Evolutionary conservation across 2,797 vertebrate species (phyloP).

Genomic region (Molossus molossus): DNA sequence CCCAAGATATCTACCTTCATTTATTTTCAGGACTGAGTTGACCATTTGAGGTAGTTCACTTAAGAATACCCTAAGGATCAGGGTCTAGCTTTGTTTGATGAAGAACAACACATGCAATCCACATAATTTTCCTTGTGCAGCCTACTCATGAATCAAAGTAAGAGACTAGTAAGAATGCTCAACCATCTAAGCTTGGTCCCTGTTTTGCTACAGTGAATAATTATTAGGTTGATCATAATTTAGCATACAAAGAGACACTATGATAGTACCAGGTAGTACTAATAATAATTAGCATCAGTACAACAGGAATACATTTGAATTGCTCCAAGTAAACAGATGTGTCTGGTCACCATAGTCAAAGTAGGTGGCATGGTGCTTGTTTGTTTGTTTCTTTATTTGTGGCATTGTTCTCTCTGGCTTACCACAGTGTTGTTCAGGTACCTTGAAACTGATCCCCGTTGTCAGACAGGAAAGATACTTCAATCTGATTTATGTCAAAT

Average conservation of each 20-base stretch:
- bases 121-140: not conserved
- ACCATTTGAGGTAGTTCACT: not conserved
- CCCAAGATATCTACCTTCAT: not conserved
- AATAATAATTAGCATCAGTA: not conserved
- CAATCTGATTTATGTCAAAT: slow-evolving; percentile 80
- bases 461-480: slow-evolving; percentile 25
- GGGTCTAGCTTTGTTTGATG: not conserved
- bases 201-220: not conserved
- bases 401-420: not conserved
- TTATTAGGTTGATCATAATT: not conserved
- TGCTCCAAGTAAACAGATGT: not conserved
- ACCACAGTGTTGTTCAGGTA: not conserved
- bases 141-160: not conserved
- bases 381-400: not conserved
- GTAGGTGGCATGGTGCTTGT: not conserved
- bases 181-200: not conserved
- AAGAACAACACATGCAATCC: not conserved
- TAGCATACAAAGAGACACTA: not conserved
- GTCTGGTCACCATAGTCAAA: not conserved
- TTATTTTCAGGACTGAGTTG: not conserved
- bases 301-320: not conserved
- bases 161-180: not conserved
- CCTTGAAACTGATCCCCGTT: not conserved
- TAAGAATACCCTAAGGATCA: not conserved
- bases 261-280: not conserved